phyloP scores from a whole-genome alignment of 1,140 invertebrate species.

The Papilio helenus region DNA sequence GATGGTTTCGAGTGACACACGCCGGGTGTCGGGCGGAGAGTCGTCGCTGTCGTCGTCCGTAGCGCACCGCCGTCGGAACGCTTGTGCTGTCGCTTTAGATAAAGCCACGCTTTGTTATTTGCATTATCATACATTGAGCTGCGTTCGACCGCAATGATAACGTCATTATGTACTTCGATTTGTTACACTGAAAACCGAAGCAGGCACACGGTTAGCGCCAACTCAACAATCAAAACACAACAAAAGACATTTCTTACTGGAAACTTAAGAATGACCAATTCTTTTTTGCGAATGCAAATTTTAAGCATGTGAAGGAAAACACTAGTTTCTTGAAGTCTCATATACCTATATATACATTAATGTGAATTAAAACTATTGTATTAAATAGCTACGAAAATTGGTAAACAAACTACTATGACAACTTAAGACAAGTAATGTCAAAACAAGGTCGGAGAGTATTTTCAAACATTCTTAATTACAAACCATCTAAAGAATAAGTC shows the following conservation, averaged over 20 bases:
- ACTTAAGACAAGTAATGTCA: not conserved
- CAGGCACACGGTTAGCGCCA: not conserved
- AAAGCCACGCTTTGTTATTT: constrained; percentile 45
- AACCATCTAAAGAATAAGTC: not conserved
- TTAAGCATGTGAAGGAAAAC: not conserved
- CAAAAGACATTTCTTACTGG: not conserved
- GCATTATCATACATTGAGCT: constrained; percentile 41
- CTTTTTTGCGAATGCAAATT: not conserved
- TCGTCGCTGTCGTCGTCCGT: constrained; percentile 48
- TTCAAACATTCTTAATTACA: no score
- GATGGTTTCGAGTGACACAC: constrained; percentile 73
- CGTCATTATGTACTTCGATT: constrained; percentile 36
- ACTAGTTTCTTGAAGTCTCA: not conserved
- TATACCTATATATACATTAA: not conserved
- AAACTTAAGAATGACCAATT: not conserved
- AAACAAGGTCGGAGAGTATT: no score
- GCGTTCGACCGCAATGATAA: constrained; percentile 30
- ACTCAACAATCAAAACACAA: not conserved
- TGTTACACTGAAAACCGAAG: constrained; percentile 16
- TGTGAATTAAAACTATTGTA: not conserved
- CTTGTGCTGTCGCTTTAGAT: constrained; percentile 53
- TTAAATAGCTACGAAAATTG: not conserved
- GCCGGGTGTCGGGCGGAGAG: constrained; percentile 36
- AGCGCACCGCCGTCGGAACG: constrained; percentile 53
- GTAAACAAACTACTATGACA: not conserved